Conservation (phyloP, 37 sponge, comb jelly and placozoan genomes). For the Beroe forskalii region DNA sequence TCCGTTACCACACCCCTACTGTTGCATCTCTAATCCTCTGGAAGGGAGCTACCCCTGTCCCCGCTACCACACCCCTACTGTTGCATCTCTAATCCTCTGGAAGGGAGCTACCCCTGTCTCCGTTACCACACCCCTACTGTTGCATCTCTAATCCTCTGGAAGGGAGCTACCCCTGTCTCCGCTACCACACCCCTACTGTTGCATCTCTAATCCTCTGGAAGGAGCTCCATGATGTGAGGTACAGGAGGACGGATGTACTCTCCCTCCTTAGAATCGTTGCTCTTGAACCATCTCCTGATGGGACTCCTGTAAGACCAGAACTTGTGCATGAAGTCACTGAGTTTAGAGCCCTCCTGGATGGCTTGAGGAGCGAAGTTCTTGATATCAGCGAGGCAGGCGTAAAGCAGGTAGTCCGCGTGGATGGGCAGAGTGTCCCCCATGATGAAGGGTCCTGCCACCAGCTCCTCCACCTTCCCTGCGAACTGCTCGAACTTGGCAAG, state of each 20-base stretch:
- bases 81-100: no score
- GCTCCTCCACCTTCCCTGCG: neutral
- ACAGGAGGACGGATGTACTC: slow-evolving; percentile 28
- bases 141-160: no score
- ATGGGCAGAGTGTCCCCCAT: slow-evolving; percentile 31
- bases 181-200: no score
- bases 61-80: no score
- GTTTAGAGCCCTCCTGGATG: neutral
- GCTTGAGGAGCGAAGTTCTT: neutral
- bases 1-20: no score
- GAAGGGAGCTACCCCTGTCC: no score
- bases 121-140: no score
- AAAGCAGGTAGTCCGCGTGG: slow-evolving; percentile 14
- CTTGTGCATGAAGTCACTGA: slow-evolving; percentile 4
- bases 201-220: no score
- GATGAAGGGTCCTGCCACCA: slow-evolving; percentile 6
- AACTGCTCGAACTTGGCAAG: neutral
- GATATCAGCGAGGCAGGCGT: slow-evolving; percentile 15
- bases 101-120: no score
- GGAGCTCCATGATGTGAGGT: slow-evolving; percentile 23
- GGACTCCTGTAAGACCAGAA: neutral
- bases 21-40: no score
- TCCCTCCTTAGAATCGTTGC: neutral
- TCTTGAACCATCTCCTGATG: slow-evolving; percentile 33
- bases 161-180: no score